Evolutionary conservation across 2,113 vertebrate species (phyloP).

Genomic region (Deroptyus accipitrinus): DNA sequence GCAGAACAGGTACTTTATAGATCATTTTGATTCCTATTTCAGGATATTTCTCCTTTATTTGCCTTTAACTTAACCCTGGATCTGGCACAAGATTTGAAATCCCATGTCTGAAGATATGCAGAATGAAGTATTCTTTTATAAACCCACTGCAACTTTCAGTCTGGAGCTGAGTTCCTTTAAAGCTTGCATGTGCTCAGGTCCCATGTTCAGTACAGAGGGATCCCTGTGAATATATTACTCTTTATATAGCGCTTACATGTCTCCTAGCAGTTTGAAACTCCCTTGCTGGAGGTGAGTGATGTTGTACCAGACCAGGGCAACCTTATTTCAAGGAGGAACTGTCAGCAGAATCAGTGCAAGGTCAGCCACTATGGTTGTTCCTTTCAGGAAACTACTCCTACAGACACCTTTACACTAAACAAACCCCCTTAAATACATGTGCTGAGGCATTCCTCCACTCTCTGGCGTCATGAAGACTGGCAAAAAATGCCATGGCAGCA

Average conservation of each 20-base stretch:
- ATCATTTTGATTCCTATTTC: not conserved
- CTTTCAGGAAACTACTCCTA: slow-evolving; percentile 52
- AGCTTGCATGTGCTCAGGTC: not conserved
- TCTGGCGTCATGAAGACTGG: slow-evolving; percentile 26
- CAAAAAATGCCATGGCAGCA: slow-evolving; percentile 60
- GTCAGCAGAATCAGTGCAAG: slow-evolving; percentile 36
- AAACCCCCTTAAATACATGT: not conserved
- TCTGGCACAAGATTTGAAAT: not conserved
- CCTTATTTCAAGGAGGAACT: slow-evolving; percentile 37
- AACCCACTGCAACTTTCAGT: not conserved
- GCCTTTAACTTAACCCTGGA: not conserved
- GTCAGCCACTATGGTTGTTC: slow-evolving; percentile 11
- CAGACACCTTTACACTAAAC: slow-evolving; percentile 29
- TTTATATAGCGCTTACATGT: not conserved
- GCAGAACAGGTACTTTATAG: not conserved
- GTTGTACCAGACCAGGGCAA: not conserved
- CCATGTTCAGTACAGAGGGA: not conserved
- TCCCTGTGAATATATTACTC: not conserved
- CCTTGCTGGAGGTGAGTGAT: slow-evolving; percentile 9
- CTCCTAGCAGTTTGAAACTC: not conserved
- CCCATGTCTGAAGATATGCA: not conserved
- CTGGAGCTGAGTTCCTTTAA: not conserved
- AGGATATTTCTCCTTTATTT: not conserved
- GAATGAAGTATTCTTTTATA: not conserved
- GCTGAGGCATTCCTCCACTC: not conserved